A percentile compares a stretch with the other conserved stretches of the same genome.
Conservation (phyloP, 2,113 vertebrate genomes). For the Cebus imitator region DNA sequence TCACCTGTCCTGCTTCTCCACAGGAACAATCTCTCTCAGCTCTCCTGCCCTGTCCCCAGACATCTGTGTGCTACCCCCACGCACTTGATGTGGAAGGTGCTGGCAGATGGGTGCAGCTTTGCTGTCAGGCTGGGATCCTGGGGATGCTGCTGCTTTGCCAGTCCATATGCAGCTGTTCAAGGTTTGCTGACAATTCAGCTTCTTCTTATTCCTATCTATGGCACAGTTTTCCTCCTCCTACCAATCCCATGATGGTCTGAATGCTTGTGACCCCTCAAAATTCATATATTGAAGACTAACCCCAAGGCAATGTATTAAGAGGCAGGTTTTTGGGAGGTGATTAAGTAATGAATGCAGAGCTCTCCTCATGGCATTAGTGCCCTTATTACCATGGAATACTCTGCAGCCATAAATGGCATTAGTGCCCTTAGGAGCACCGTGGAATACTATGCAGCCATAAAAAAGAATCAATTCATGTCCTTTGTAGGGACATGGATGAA, state of each 20-base stretch:
- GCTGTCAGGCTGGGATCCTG: background rate
- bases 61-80: too few relatives aligned
- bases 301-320: background rate
- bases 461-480: too few relatives aligned
- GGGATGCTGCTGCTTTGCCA: background rate
- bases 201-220: background rate
- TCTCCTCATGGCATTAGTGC: too few relatives aligned
- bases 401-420: too few relatives aligned
- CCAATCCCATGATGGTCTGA: background rate
- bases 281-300: background rate
- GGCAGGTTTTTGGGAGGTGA: background rate
- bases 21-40: background rate
- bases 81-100: background rate
- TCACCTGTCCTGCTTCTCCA: background rate
- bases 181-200: background rate
- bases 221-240: background rate
- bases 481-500: too few relatives aligned
- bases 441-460: too few relatives aligned
- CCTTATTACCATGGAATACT: too few relatives aligned
- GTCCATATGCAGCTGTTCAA: background rate
- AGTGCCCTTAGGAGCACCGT: too few relatives aligned
- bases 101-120: background rate
- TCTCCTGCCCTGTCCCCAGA: background rate
- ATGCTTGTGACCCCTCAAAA: background rate
- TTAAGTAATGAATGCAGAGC: background rate